Conservation (phyloP, 1,140 invertebrate species). For the Prorops nasuta region DNA sequence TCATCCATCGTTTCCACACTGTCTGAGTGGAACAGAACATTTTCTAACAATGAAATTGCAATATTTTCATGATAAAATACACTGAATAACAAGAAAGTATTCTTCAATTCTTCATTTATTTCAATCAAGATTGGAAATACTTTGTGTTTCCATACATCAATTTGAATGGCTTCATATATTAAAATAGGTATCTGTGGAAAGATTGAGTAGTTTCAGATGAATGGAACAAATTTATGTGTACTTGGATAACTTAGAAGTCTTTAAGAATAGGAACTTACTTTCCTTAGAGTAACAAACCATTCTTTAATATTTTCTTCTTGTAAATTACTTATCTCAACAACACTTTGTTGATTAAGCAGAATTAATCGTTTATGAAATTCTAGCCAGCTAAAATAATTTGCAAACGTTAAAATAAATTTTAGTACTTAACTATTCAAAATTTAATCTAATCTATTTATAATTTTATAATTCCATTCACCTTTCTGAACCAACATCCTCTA, state of each 20-base stretch:
- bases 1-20: slow-evolving; percentile 70
- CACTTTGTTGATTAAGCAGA: slow-evolving; percentile 76
- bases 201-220: too few relatives aligned
- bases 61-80: slow-evolving; percentile 72
- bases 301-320: slow-evolving; percentile 75
- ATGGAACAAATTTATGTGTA: slow-evolving; percentile 8
- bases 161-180: slow-evolving; percentile 73
- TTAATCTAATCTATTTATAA: slow-evolving; percentile 5
- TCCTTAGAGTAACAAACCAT: slow-evolving; percentile 63
- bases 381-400: slow-evolving; percentile 63
- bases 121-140: slow-evolving; percentile 71
- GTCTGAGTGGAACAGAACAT: slow-evolving; percentile 71
- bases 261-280: slow-evolving; percentile 51
- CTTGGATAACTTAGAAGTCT: slow-evolving; percentile 6
- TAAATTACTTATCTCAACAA: slow-evolving; percentile 67
- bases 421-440: neutral
- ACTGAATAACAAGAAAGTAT: slow-evolving; percentile 73
- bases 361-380: slow-evolving; percentile 74
- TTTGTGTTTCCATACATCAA: slow-evolving; percentile 74
- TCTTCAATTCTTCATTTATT: slow-evolving; percentile 61
- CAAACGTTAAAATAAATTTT: slow-evolving; percentile 9
- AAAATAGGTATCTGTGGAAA: slow-evolving; percentile 62
- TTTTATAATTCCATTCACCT: slow-evolving; percentile 37
- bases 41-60: slow-evolving; percentile 69
- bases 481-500: slow-evolving; percentile 56